A percentile compares a stretch with the other conserved stretches of the same genome.
phyloP scores from a whole-genome alignment of 2,888 invertebrate species.

The Sinopyrophorus schimmeli region DNA sequence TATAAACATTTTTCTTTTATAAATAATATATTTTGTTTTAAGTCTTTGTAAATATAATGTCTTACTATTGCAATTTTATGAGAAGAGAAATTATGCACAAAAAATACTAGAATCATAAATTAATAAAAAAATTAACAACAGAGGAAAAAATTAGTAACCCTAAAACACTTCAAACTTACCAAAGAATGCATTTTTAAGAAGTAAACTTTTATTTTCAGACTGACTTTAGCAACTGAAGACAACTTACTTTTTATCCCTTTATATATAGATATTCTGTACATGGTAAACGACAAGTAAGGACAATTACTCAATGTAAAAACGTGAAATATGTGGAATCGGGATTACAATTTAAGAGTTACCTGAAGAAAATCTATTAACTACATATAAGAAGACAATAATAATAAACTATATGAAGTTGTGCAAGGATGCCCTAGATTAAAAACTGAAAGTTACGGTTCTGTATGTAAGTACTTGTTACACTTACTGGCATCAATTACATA shows the following conservation, averaged over 20 bases:
- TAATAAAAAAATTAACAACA: too few relatives aligned
- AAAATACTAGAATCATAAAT: neutral
- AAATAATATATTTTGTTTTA: too few relatives aligned
- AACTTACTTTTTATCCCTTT: slow-evolving; percentile 19
- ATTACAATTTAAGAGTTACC: slow-evolving; percentile 10
- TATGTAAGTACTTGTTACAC: too few relatives aligned
- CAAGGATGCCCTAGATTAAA: slow-evolving; percentile 25
- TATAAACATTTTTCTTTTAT: too few relatives aligned
- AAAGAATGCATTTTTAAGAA: slow-evolving; percentile 4
- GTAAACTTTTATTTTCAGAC: neutral
- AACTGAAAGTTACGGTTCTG: slow-evolving; percentile 11
- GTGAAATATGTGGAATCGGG: slow-evolving; percentile 13
- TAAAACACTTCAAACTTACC: slow-evolving; percentile 7
- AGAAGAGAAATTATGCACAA: slow-evolving; percentile 1
- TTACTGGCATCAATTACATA: too few relatives aligned
- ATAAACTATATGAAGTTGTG: slow-evolving; percentile 24
- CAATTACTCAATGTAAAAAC: slow-evolving; percentile 19
- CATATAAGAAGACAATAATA: slow-evolving; percentile 23
- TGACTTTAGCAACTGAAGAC: slow-evolving; percentile 7
- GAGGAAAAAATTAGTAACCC: too few relatives aligned
- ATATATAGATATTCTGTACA: slow-evolving; percentile 20
- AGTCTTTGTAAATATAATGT: neutral
- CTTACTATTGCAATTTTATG: neutral
- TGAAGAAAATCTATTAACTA: slow-evolving; percentile 18
- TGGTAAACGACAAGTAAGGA: slow-evolving; percentile 19